Percentiles rank a stretch among this genome's conserved stretches.
Conservation (phyloP, 2,888 invertebrate species). For the Tigriopus californicus region DNA sequence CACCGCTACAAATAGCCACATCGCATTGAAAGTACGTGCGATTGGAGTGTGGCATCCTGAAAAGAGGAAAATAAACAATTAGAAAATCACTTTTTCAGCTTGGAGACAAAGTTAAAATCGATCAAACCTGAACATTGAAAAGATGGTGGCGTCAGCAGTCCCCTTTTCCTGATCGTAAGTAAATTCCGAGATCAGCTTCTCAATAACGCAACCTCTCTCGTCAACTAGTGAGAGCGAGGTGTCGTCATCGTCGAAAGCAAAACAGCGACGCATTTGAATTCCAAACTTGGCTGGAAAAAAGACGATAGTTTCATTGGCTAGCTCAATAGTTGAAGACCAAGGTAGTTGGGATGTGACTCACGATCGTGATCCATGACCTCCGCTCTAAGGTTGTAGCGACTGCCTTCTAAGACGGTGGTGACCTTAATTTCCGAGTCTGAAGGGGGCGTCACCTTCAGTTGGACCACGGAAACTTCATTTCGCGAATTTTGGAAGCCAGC, state of each 20-base stretch:
- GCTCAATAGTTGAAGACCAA: not conserved
- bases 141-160: constrained; percentile 47
- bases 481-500: constrained; percentile 63
- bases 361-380: constrained; percentile 1
- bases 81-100: too few relatives aligned
- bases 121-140: constrained; percentile 49
- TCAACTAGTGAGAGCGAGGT: constrained; percentile 1
- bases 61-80: not conserved
- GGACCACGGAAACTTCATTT: constrained; percentile 6
- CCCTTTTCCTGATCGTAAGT: constrained; percentile 41
- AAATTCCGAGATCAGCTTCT: constrained; percentile 8
- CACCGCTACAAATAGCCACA: constrained; percentile 56
- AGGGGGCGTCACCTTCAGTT: constrained; percentile 3
- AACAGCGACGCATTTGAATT: constrained; percentile 3
- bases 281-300: not conserved
- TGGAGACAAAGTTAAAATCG: too few relatives aligned
- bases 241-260: constrained; percentile 12
- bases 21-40: constrained; percentile 78
- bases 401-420: constrained; percentile 1
- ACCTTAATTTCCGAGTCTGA: not conserved
- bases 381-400: not conserved
- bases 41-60: constrained; percentile 46
- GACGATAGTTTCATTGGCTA: too few relatives aligned
- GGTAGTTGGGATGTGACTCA: not conserved
- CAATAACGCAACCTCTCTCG: not conserved